Conservation (phyloP, 2,113 vertebrate species). For the Rhegmatorhina hoffmannsi region DNA sequence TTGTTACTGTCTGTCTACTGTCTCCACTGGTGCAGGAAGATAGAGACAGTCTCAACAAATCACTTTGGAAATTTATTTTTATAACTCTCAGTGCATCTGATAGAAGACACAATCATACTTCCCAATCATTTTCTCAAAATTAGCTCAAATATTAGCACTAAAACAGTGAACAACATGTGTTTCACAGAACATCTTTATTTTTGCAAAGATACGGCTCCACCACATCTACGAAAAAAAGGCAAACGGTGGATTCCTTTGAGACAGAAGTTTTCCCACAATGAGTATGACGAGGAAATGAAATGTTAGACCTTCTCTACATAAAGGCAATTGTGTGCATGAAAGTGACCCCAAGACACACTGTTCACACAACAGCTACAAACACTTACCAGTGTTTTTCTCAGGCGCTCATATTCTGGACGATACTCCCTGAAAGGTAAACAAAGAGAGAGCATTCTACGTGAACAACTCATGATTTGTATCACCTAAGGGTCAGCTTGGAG, state of each 20-base stretch:
- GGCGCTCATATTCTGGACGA: constrained; percentile 90
- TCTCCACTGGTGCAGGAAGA: neutral
- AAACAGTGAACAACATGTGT: neutral
- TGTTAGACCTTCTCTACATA: neutral
- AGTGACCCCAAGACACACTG: neutral
- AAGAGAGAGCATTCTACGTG: neutral
- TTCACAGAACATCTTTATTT: neutral
- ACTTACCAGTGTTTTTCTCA: constrained; percentile 86
- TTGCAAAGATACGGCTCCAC: neutral
- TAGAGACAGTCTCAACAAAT: neutral
- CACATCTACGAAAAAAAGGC: neutral
- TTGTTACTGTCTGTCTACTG: neutral
- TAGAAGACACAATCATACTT: neutral
- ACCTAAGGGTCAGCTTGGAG: neutral
- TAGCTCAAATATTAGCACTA: neutral
- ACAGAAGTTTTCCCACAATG: neutral
- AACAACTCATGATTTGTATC: neutral
- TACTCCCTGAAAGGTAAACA: constrained; percentile 82
- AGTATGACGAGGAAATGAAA: neutral
- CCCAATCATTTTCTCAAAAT: neutral
- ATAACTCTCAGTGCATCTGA: neutral
- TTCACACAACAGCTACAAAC: neutral
- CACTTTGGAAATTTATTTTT: neutral
- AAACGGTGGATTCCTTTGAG: neutral
- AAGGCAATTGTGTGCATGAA: neutral